phyloP scores from a whole-genome alignment of 2,113 vertebrate genomes.

The Colaptes auratus region DNA sequence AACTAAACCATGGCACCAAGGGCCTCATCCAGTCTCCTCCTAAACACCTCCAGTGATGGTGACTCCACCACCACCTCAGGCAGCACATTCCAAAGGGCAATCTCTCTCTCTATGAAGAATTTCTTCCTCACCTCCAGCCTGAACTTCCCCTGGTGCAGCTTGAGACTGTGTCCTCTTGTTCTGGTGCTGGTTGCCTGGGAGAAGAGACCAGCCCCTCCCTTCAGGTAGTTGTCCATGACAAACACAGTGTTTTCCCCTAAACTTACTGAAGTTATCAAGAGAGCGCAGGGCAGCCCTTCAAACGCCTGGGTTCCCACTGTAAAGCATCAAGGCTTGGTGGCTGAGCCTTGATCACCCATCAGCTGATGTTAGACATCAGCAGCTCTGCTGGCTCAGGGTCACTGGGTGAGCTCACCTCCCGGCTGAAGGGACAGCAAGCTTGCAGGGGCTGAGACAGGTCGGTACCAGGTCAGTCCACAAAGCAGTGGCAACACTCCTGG shows the following conservation, averaged over 20 bases:
- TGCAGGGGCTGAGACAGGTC: neutral
- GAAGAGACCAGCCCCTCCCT: too few species aligned
- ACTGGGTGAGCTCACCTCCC: neutral
- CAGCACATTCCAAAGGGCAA: too few species aligned
- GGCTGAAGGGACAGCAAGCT: neutral
- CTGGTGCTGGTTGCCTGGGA: too few species aligned
- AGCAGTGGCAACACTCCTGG: neutral
- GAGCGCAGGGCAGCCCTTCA: neutral
- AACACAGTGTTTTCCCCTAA: fast-evolving
- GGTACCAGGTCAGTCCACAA: neutral
- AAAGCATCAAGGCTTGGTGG: neutral
- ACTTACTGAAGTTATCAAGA: neutral
- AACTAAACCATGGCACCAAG: too few species aligned
- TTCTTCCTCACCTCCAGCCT: too few species aligned
- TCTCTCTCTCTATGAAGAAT: too few species aligned
- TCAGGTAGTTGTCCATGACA: neutral
- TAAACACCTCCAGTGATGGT: too few species aligned
- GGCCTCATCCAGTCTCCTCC: too few species aligned
- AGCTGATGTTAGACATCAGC: neutral
- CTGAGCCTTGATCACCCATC: neutral
- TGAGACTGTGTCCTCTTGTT: too few species aligned
- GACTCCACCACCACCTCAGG: too few species aligned
- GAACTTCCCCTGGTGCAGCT: too few species aligned
- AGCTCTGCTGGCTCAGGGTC: neutral
- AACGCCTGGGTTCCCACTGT: neutral